phyloP scores from a whole-genome alignment of 2,888 invertebrate genomes.

The Conops quadrifasciatus region DNA sequence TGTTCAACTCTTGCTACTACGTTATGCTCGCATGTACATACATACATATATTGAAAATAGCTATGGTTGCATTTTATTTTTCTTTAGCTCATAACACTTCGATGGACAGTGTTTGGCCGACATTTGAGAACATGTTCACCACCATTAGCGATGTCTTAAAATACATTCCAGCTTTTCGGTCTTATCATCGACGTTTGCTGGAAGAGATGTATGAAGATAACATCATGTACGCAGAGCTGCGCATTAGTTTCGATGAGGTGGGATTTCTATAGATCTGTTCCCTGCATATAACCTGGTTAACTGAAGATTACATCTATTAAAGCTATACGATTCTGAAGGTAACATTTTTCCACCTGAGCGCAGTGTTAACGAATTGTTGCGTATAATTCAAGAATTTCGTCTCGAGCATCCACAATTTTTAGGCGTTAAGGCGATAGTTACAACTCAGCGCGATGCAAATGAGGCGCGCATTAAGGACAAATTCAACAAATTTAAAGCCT shows the following conservation, averaged over 20 bases:
- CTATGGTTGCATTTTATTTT: neutral
- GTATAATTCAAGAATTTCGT: constrained; percentile 67
- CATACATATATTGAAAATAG: neutral
- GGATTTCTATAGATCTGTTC: constrained; percentile 14
- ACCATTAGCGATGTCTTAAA: constrained; percentile 66
- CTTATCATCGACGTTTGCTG: constrained; percentile 68
- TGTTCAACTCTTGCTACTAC: neutral
- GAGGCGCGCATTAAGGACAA: constrained; percentile 41
- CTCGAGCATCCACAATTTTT: constrained; percentile 68
- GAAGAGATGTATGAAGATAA: constrained; percentile 71
- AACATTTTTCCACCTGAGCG: constrained; percentile 65
- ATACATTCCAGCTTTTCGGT: constrained; percentile 69
- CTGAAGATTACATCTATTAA: constrained; percentile 28
- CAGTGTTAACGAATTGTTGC: constrained; percentile 61
- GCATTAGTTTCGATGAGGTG: constrained; percentile 58
- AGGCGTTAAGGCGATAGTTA: constrained; percentile 71
- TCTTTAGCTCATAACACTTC: constrained; percentile 57
- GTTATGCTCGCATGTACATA: neutral
- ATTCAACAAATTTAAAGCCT: constrained; percentile 49
- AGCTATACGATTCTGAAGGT: constrained; percentile 70
- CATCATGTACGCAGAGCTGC: constrained; percentile 71
- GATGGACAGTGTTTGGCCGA: constrained; percentile 65
- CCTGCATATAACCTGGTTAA: neutral
- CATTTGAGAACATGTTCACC: constrained; percentile 67
- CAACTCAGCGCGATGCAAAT: constrained; percentile 49